A percentile compares a stretch with the other conserved stretches of the same genome.
These are phyloP conservation scores for Eurytoma adleriae DNA, from an alignment of 2,888 invertebrate genomes.

Conservation along the genomic window DNA sequence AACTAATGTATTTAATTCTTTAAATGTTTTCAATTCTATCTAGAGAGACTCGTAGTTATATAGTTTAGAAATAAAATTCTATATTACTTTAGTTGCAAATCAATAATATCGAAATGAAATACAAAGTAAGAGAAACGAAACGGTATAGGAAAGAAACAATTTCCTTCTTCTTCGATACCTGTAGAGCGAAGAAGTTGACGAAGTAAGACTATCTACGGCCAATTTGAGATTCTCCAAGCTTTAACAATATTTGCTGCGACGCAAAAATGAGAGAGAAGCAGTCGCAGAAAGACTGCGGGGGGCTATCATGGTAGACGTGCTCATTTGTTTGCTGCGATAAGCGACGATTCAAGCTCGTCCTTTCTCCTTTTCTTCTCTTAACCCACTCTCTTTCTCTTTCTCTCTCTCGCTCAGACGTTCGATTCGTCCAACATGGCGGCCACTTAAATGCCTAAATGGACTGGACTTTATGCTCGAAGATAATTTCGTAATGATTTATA, in stretches of 20 bases:
- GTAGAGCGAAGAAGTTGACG: neutral
- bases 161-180: too few relatives aligned
- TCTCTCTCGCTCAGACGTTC: slow-evolving; percentile 31
- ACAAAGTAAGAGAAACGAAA: too few relatives aligned
- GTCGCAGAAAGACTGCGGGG: slow-evolving; percentile 30
- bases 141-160: too few relatives aligned
- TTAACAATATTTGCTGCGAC: slow-evolving; percentile 29
- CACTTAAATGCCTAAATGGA: slow-evolving; percentile 69
- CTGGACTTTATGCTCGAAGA: slow-evolving; percentile 65
- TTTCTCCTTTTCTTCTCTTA: neutral
- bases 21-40: too few relatives aligned
- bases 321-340: slow-evolving; percentile 62
- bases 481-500: slow-evolving; percentile 70
- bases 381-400: slow-evolving; percentile 41
- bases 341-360: slow-evolving; percentile 51
- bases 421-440: slow-evolving; percentile 60
- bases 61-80: too few relatives aligned
- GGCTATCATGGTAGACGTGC: slow-evolving; percentile 58
- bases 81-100: too few relatives aligned
- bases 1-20: too few relatives aligned
- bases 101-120: too few relatives aligned
- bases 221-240: slow-evolving; percentile 23
- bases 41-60: too few relatives aligned
- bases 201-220: slow-evolving; percentile 14
- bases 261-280: slow-evolving; percentile 9